A percentile compares a stretch with the other conserved stretches of the same genome.
These are phyloP conservation scores for Eudemis profundana DNA, from an alignment of 2,888 invertebrate species.

Conservation along the genomic window DNA sequence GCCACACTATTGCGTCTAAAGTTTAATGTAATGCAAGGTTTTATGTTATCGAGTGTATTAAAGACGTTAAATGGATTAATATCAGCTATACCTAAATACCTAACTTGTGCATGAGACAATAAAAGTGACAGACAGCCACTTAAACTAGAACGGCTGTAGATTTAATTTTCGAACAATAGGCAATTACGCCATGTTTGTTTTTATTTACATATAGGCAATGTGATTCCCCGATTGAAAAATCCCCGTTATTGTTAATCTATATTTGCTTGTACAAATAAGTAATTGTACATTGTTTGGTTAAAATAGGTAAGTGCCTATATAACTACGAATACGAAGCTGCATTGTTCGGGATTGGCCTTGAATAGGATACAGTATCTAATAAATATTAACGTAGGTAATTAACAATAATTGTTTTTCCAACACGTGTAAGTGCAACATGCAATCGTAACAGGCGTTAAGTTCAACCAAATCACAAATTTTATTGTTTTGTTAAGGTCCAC, in stretches of 20 bases:
- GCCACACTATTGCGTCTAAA: conserved; percentile 4
- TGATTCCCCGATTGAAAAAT: conserved; percentile 3
- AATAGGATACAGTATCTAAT: conserved; percentile 20
- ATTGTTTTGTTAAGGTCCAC: too few relatives aligned
- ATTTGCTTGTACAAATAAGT: background rate
- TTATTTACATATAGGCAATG: background rate
- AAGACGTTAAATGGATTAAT: conserved; percentile 2
- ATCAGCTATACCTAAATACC: background rate
- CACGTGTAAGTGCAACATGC: conserved; percentile 1
- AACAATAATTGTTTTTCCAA: background rate
- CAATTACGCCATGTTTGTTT: too few relatives aligned
- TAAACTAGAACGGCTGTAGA: conserved; percentile 26
- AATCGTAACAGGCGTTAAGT: too few relatives aligned
- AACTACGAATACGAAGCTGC: conserved; percentile 10
- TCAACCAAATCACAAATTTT: too few relatives aligned
- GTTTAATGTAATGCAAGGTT: conserved; percentile 18
- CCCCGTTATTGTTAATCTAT: background rate
- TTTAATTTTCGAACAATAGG: background rate
- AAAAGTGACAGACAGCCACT: conserved; percentile 6
- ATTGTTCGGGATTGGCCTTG: conserved; percentile 26
- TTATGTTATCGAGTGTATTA: conserved; percentile 14
- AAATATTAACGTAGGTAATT: background rate
- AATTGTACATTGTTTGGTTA: conserved; percentile 22
- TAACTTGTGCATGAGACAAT: conserved; percentile 5
- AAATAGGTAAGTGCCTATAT: background rate